Base-by-base conservation (phyloP, 2,113 vertebrate species). In the Lasiurus borealis region DNA sequence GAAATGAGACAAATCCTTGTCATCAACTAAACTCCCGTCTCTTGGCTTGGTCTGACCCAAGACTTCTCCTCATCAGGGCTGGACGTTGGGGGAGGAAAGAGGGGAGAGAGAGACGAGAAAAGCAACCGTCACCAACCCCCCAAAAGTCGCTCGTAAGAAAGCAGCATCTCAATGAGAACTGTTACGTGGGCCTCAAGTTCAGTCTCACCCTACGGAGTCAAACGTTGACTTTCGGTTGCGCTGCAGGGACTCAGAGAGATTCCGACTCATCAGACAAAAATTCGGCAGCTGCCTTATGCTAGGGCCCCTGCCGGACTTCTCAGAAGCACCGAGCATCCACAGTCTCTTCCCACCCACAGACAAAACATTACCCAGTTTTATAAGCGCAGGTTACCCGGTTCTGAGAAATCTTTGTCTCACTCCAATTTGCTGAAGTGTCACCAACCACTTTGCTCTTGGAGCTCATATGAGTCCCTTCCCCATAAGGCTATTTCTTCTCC, bases 241-340 rank as follows among this genome's bases (percentile, higher is more conserved):
- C 54, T 16, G 3, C 27, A 7, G 62, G 76, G 72, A 66, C 85
- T 66, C 50, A 78, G 0, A 59, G 48, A 78, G 85, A 85, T 57
- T 69, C 57, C 71, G 25, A 81, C 52, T n/a, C 92, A 88, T 92
- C 88, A 94, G 76, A 85, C 9, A 21, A 46, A 48, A 91, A 80
- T 27, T 72, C 54, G 25, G 69, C 48, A 29, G 40, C 54, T 77
- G 44, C 40, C 7, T 89, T 3, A 7, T 93, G 91, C 96, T 76
- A 7, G 50, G 93, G 83, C 71, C 31, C n/a, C 54, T n/a, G 31
- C n/a, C 64, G 85, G 64, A n/a, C 80, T 96, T 96, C 95, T 88
- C n/a, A 97, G 95, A 94, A 97, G 40, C 15, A 1, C 14, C 8
- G 50, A 10, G 8, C 18, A 9, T 50, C 11, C 54, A 90, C 54